Evolutionary conservation across 2,888 invertebrate genomes (phyloP), one percentile per base, ranked within the genome.

Genomic region (Hanleya hanleyi): DNA sequence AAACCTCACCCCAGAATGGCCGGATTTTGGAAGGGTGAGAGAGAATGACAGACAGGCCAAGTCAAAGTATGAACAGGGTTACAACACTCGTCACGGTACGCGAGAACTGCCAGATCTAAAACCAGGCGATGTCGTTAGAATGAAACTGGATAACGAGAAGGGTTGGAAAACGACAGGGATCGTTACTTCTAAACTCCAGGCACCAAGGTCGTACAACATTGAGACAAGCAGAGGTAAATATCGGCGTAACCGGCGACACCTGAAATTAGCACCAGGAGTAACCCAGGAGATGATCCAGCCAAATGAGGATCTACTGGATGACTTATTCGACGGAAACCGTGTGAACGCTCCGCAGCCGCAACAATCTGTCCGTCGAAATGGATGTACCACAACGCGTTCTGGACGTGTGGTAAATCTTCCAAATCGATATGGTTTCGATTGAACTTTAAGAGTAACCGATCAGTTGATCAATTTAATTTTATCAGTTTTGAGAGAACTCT

Each of bases 91-190:
- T n/a, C 70, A 70, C 65, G 64, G 64, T 65, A 36, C 36, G 15
- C 12, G 65, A 32, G 18, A 18, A n/a, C 49, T 70, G 26, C 22
- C 64, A 32, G 49, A 26, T 15, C 36, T 70, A 47, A 70, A 65
- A 32, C 49, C 33, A 65, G 49, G 47, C 47, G 49, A 64, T 22
- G 3, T 7, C n/a, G 65, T 64, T 41, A 26, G 49, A 35, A 41
- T 65, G 35, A 70, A 70, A 49, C 18, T 70, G 22, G 65, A 70
- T 29, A 49, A 22, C 18, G 70, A 70, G n/a, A 70, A 70, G 18
- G 33, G 22, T 26, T 69, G 38, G 69, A 18, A n/a, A 15, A 38
- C 36, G 26, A 37, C 57, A 69, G 35, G 69, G 33, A 26, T 51
- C 7, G 7, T 51, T 32, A 22, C 7, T 7, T 7, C 7, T 32